Percentiles rank a stretch among this genome's conserved stretches.
These are phyloP conservation scores for Blera fallax DNA, from an alignment of 2,888 invertebrate genomes.

Conservation along the genomic window DNA sequence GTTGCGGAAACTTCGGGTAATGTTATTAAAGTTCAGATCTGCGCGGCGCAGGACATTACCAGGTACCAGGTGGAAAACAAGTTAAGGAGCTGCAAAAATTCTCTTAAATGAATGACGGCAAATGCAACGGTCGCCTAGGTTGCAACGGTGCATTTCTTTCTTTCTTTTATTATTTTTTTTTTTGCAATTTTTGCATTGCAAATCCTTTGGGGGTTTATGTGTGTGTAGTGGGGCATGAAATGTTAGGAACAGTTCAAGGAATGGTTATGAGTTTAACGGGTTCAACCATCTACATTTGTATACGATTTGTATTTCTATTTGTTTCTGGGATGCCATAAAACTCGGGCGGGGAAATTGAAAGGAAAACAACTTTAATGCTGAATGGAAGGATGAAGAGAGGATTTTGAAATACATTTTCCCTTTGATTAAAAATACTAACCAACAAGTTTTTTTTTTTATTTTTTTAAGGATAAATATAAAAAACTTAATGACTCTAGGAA, in stretches of 20 bases:
- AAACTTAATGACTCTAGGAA: background rate
- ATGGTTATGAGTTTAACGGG: slow-evolving; percentile 41
- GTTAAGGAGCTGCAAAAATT: background rate
- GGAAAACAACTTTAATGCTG: background rate
- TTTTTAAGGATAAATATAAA: background rate
- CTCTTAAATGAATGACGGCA: slow-evolving; percentile 15
- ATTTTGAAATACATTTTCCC: slow-evolving; percentile 11
- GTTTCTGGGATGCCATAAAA: background rate
- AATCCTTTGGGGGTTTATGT: slow-evolving; percentile 42
- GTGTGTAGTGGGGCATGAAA: slow-evolving; percentile 11
- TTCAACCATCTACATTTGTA: slow-evolving; percentile 16
- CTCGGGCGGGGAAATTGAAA: background rate
- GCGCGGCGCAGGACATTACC: slow-evolving; percentile 47
- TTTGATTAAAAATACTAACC: background rate
- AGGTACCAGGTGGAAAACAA: slow-evolving; percentile 44
- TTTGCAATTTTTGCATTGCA: background rate
- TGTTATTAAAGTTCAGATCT: slow-evolving; percentile 52
- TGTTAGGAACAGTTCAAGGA: slow-evolving; percentile 46
- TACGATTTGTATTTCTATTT: slow-evolving; percentile 36
- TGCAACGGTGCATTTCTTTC: background rate
- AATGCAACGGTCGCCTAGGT: background rate
- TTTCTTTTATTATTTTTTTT: background rate
- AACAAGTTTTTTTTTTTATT: background rate
- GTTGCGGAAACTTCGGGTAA: slow-evolving; percentile 49
- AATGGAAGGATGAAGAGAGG: background rate